A percentile compares a stretch with the other conserved stretches of the same genome.
These are phyloP conservation scores for Matsumyia berberina DNA, from an alignment of 2,888 invertebrate genomes.

Conservation along the genomic window DNA sequence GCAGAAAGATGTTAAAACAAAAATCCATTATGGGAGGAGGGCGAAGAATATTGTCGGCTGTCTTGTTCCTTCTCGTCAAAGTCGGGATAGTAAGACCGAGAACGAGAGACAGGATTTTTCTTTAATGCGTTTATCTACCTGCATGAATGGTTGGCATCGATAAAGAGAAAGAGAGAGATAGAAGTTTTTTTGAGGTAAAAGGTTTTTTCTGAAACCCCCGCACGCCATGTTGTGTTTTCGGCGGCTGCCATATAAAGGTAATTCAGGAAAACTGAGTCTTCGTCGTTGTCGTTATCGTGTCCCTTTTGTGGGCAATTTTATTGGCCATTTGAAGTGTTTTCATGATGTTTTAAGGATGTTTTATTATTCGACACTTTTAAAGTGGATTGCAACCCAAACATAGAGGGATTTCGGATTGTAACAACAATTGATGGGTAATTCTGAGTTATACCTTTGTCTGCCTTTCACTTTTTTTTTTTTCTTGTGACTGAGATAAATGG, in stretches of 20 bases:
- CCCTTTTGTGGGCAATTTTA: slow-evolving; percentile 74
- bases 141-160: slow-evolving; percentile 49
- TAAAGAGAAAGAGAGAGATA: background rate
- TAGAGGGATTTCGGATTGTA: slow-evolving; percentile 16
- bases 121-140: slow-evolving; percentile 76
- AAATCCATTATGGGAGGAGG: slow-evolving; percentile 76
- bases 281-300: slow-evolving; percentile 45
- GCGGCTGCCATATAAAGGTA: slow-evolving; percentile 42
- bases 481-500: slow-evolving; percentile 39
- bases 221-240: background rate
- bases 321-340: slow-evolving; percentile 74
- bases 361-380: slow-evolving; percentile 61
- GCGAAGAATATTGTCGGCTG: slow-evolving; percentile 68
- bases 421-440: slow-evolving; percentile 65
- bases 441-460: slow-evolving; percentile 14
- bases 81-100: slow-evolving; percentile 6
- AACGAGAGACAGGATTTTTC: slow-evolving; percentile 55
- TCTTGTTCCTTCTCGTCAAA: slow-evolving; percentile 48
- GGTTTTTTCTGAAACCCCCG: slow-evolving; percentile 36
- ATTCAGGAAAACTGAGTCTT: slow-evolving; percentile 41
- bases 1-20: slow-evolving; percentile 75
- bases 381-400: slow-evolving; percentile 52
- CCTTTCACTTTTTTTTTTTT: background rate
- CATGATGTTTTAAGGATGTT: slow-evolving; percentile 71
- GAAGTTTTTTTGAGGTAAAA: slow-evolving; percentile 40